phyloP scores from a whole-genome alignment of 2,797 vertebrate species.

The Agapornis canus region DNA sequence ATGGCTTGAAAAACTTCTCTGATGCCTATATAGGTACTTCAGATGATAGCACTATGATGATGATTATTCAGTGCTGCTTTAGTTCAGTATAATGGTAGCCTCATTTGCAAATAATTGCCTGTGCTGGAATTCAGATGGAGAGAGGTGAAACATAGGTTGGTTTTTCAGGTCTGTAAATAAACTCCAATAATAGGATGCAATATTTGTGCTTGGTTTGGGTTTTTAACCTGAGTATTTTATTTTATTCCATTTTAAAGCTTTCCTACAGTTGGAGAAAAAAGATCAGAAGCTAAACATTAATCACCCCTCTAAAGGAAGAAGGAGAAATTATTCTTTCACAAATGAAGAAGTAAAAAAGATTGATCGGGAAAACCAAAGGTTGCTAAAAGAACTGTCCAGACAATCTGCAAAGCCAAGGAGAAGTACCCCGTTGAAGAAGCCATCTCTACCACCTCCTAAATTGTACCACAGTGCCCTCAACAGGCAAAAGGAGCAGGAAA shows the following conservation, averaged over 20 bases:
- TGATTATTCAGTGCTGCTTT: background rate
- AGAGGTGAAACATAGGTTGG: background rate
- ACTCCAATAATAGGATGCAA: background rate
- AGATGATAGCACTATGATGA: background rate
- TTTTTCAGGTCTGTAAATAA: background rate
- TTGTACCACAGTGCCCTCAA: slow-evolving; percentile 87
- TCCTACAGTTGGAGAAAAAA: slow-evolving; percentile 80
- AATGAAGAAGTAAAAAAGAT: slow-evolving; percentile 88
- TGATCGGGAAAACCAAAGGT: slow-evolving; percentile 90
- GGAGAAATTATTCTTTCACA: slow-evolving; percentile 91
- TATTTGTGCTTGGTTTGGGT: background rate
- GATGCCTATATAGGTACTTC: background rate
- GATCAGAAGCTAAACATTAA: slow-evolving; percentile 70
- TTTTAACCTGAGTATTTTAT: background rate
- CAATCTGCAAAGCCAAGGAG: slow-evolving; percentile 76
- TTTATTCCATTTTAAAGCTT: slow-evolving; percentile 74
- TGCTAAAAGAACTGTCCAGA: slow-evolving; percentile 86
- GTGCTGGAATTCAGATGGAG: background rate
- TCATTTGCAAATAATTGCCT: background rate
- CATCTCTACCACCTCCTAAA: slow-evolving; percentile 22
- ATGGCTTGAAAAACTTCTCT: background rate
- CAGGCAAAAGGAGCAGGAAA: slow-evolving; percentile 88
- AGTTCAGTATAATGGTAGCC: background rate
- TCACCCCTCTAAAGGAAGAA: slow-evolving; percentile 66
- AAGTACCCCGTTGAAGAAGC: slow-evolving; percentile 63